These are phyloP conservation scores for Odontocerum albicorne DNA, from an alignment of 2,888 invertebrate species.

Conservation along the genomic window DNA sequence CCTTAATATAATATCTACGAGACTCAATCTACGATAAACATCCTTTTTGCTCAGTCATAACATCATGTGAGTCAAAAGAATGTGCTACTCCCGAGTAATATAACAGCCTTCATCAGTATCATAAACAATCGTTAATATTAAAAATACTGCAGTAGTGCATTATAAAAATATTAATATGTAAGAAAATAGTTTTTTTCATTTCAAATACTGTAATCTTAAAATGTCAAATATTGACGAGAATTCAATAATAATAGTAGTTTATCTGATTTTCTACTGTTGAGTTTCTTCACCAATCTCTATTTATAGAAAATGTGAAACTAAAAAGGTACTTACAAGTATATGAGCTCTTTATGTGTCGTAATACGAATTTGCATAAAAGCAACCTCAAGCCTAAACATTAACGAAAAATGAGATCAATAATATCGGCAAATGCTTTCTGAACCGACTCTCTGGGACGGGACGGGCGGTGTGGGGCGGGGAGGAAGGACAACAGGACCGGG, in stretches of 20 bases:
- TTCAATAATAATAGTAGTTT: not conserved
- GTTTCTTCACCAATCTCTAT: too few species aligned
- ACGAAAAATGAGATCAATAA: constrained; percentile 33
- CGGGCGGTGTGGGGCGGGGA: constrained; percentile 2
- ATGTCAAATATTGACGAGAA: constrained; percentile 8
- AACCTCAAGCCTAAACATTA: constrained; percentile 16
- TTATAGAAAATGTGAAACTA: too few species aligned
- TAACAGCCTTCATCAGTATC: constrained; percentile 5
- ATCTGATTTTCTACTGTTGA: not conserved
- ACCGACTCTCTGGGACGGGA: not conserved
- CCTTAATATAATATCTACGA: not conserved
- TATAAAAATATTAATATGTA: constrained; percentile 20
- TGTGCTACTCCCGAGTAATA: not conserved
- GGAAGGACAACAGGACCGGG: constrained; percentile 10
- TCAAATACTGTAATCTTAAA: constrained; percentile 5
- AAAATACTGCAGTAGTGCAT: constrained; percentile 5
- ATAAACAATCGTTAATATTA: not conserved
- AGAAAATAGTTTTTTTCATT: constrained; percentile 9
- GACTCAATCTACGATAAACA: not conserved
- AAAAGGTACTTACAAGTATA: too few species aligned
- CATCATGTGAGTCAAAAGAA: not conserved
- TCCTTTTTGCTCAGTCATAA: not conserved
- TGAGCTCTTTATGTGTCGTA: constrained; percentile 12
- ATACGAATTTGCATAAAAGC: constrained; percentile 8
- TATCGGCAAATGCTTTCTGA: constrained; percentile 25